These are phyloP conservation scores for Psophia crepitans DNA, from an alignment of 2,113 vertebrate genomes.

Conservation along the genomic window DNA sequence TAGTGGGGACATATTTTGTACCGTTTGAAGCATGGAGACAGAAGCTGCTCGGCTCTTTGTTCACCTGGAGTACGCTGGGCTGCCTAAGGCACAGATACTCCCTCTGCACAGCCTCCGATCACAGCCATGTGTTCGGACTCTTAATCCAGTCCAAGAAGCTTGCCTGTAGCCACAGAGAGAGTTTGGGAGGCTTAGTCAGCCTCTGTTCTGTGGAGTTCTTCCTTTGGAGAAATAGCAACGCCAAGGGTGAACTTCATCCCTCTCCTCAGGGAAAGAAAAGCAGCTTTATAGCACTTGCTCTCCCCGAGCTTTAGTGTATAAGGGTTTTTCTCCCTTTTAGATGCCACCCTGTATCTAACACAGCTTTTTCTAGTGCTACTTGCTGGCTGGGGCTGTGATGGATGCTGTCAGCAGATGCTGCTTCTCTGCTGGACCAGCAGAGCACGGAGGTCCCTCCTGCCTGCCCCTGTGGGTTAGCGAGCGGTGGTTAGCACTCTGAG, in stretches of 20 bases:
- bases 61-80: fast-evolving
- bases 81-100: not conserved
- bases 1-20: not conserved
- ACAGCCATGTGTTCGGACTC: not conserved
- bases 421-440: not conserved
- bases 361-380: not conserved
- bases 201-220: not conserved
- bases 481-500: not conserved
- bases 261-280: not conserved
- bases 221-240: not conserved
- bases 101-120: not conserved
- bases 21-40: not conserved
- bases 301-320: not conserved
- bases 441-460: not conserved
- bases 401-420: not conserved
- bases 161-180: not conserved
- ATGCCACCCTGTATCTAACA: not conserved
- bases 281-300: not conserved
- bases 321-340: fast-evolving
- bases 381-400: not conserved
- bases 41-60: not conserved
- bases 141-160: not conserved
- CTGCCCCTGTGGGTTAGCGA: no score
- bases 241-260: not conserved
- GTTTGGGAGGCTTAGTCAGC: not conserved